Base-by-base conservation (phyloP, 2,888 invertebrate genomes). In the Litoditis marina region DNA sequence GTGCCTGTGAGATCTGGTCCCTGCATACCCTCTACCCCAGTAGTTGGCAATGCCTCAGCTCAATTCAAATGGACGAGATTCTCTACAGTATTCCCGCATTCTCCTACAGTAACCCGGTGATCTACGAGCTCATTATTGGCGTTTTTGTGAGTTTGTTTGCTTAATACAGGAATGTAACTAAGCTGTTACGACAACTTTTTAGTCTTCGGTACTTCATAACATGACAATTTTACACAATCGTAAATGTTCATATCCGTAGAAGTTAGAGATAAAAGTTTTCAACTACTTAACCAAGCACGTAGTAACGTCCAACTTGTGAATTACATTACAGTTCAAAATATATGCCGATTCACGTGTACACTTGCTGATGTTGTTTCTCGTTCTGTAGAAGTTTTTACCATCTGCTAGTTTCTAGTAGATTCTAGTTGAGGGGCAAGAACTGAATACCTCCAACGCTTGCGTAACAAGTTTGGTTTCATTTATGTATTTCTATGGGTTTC, bases 1-100 rank as follows among this genome's bases (percentile, higher is more conserved):
- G n/a, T n/a, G n/a, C n/a, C n/a, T n/a, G n/a, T n/a, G 51, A 59
- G 31, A 51, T 61, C 16, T 61, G 61, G 54, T 34, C 36, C 25
- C 30, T 61, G 8, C 31, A 61, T 42, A 55, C 61, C 2, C 49
- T 61, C 11, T 55, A 55, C n/a, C 61, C 61, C 8, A 28, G 46
- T 39, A 55, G 54, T 34, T 61, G 61, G 61, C 54, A 46, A 27
- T 22, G n/a, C 31, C n/a, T 50, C 31, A 28, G 19, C 27, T 27
- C 19, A 6, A 22, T 50, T n/a, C 25, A 22, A 6, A 27, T 50
- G 5, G 6, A 25, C 6, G 50, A 50, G 8, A 25, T 50, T 22
- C 19, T 50, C 4, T 50, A 50, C 13, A 25, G 22, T 4, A 27
- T 25, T 6, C 31, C 50, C 8, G 50, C 50, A 25, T 6, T 4